These are phyloP conservation scores for Limenitis arthemis DNA, from an alignment of 2,888 invertebrate species.

Conservation along the genomic window DNA sequence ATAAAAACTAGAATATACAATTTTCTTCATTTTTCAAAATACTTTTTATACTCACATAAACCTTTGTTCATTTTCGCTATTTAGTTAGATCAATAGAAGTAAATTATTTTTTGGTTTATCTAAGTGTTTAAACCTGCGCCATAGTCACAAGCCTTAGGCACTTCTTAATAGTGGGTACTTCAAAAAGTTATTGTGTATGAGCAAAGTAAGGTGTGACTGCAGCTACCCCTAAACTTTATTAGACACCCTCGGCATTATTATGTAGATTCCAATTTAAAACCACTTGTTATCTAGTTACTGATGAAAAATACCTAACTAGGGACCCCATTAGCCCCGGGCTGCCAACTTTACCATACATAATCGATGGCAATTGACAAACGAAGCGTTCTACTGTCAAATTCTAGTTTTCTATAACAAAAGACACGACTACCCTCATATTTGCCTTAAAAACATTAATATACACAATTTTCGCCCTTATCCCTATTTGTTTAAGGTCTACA, in stretches of 20 bases:
- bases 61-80: too few relatives aligned
- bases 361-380: conserved; percentile 71
- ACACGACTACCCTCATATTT: conserved; percentile 28
- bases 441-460: background rate
- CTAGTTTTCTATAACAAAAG: conserved; percentile 61
- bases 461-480: conserved; percentile 23
- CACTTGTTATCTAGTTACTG: conserved; percentile 72
- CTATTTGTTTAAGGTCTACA: background rate
- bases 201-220: conserved; percentile 5
- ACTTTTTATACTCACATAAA: too few relatives aligned
- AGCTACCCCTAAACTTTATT: conserved; percentile 41
- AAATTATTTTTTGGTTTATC: too few relatives aligned
- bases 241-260: conserved; percentile 54
- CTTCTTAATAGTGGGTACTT: background rate
- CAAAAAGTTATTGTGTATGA: conserved; percentile 10
- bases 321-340: conserved; percentile 62
- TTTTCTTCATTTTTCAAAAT: too few relatives aligned
- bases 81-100: too few relatives aligned
- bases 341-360: conserved; percentile 57
- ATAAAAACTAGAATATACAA: too few relatives aligned
- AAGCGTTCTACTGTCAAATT: conserved; percentile 70
- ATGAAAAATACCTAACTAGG: conserved; percentile 64
- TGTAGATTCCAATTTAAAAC: conserved; percentile 71
- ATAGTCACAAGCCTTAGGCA: too few relatives aligned
- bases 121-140: too few relatives aligned